A percentile compares a stretch with the other conserved stretches of the same genome.
Conservation (phyloP, 2,797 vertebrate genomes). For the Oreochromis mossambicus region DNA sequence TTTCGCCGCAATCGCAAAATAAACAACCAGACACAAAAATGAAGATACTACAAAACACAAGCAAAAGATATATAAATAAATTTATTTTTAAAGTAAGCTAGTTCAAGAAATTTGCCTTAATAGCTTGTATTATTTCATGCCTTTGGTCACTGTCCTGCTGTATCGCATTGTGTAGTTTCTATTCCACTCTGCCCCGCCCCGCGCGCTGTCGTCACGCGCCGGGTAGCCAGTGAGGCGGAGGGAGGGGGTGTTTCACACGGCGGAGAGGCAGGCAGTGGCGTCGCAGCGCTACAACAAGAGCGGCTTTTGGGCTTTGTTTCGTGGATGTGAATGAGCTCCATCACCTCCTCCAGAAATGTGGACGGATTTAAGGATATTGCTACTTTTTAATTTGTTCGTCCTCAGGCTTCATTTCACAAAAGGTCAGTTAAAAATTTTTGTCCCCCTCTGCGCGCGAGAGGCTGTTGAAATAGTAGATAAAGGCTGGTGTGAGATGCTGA, state of each 20-base stretch:
- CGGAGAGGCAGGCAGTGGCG: slow-evolving; percentile 48
- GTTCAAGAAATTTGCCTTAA: neutral
- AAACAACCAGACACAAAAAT: neutral
- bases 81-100: neutral
- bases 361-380: slow-evolving; percentile 72
- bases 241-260: neutral
- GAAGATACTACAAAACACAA: neutral
- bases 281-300: slow-evolving; percentile 59
- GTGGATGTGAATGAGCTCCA: slow-evolving; percentile 69
- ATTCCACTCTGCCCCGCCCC: slow-evolving; percentile 13
- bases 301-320: slow-evolving; percentile 72
- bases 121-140: neutral
- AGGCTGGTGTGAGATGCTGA: neutral
- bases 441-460: neutral
- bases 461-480: neutral
- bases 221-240: slow-evolving; percentile 46
- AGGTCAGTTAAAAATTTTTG: slow-evolving; percentile 61
- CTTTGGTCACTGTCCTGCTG: neutral
- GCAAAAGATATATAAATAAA: neutral
- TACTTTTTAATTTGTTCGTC: slow-evolving; percentile 68
- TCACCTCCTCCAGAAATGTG: slow-evolving; percentile 74
- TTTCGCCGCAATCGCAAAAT: neutral
- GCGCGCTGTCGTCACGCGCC: slow-evolving; percentile 42
- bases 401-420: slow-evolving; percentile 53
- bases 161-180: neutral